A percentile compares a stretch with the other conserved stretches of the same genome.
Conservation (phyloP, 2,888 invertebrate species). For the Sisyra nigra region DNA sequence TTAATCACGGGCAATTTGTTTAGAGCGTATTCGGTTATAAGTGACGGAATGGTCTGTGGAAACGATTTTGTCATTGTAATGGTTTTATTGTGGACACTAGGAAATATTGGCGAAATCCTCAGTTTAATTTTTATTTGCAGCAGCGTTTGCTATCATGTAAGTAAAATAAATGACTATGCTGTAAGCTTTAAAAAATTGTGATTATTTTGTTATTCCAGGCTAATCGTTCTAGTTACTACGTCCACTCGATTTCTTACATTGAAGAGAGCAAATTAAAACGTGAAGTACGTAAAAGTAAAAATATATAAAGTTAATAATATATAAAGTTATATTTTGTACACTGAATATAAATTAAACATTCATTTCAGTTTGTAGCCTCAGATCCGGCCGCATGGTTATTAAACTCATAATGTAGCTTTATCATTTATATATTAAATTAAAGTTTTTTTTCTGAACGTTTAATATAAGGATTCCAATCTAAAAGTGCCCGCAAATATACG, state of each 20-base stretch:
- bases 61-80: neutral
- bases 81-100: neutral
- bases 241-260: slow-evolving; percentile 1
- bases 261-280: slow-evolving; percentile 3
- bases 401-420: no score
- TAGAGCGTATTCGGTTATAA: neutral
- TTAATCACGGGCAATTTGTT: neutral
- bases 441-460: no score
- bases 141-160: slow-evolving; percentile 1
- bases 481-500: no score
- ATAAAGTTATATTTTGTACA: no score
- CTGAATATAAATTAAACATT: no score
- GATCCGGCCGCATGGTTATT: no score
- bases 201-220: neutral
- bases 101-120: neutral
- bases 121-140: slow-evolving; percentile 1
- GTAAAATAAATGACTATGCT: slow-evolving; percentile 11
- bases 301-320: slow-evolving; percentile 9
- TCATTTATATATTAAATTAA: no score
- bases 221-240: neutral
- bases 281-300: slow-evolving; percentile 7
- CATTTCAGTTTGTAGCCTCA: no score
- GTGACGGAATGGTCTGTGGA: neutral
- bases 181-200: no score
- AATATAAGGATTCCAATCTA: no score